Evolutionary conservation across 1,140 invertebrate genomes (phyloP), one percentile per base, ranked within the genome.

Genomic region (Drosophila novamexicana): DNA sequence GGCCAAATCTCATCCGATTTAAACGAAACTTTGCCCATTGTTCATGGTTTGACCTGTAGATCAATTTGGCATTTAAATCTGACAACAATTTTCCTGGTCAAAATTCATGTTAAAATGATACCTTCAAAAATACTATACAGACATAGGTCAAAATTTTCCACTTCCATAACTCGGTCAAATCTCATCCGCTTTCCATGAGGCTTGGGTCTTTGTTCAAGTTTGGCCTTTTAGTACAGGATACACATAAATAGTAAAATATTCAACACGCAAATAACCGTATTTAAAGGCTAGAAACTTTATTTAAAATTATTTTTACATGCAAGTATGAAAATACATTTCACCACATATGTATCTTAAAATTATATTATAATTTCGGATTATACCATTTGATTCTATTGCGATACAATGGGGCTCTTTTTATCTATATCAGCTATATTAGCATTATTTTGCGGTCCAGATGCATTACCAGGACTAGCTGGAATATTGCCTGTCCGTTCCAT

Each of bases 321-420:
- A 89, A 89, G 84, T 89, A 89, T 90, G 84, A 89, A 89, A 89
- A 89, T 89, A 89, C 84, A 89, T 90, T 84, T 89, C 74, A 89
- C 83, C 86, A 82, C 86, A 86, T 83, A 29, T 29, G 22, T 29
- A 86, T 85, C 79, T 77, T 88, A 89, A 83, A 63, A 58, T 75
- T 62, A 70, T 54, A 73, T 67, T 75, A 79, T 79, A 76, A 78
- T 72, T 57, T 65, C 36, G 45, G 62, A 67, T 58, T 85, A 73
- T 58, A 56, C 22, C 62, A 59, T 22, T 65, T 62, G 74, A 49
- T 90, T 79, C 70, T 90, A 90, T 86, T 95, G 95, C 93, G 95
- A 96, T 93, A 96, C 95, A 83, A 96, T 95, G 89, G 96, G 95
- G 92, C 95, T 96, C 93, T 96, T 96, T 93, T 96, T 96, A 93